Base-by-base conservation (phyloP, 2,888 invertebrate species). In the Morpho achilles region DNA sequence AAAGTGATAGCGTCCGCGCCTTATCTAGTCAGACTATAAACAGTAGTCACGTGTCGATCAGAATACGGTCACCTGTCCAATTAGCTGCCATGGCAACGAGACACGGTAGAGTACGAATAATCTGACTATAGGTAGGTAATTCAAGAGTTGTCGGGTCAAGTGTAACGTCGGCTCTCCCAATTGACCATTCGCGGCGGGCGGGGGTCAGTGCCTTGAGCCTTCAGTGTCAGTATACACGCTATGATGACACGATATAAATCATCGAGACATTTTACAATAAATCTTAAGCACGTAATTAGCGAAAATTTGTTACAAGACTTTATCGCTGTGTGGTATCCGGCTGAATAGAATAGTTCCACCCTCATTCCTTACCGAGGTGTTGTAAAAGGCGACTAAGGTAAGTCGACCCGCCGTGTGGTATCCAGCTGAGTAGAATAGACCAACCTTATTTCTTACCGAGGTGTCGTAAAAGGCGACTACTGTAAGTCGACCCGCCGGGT, bases 141-240 rank as follows among this genome's bases (percentile, higher is more conserved):
- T 84, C 74, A 79, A 79, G 76, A 80, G 80, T 78, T 80, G 79
- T 79, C 73, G 81, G 87, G 85, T 87, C 87, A 88, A 86, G 83
- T 84, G 81, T 82, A 80, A 73, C 73, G 83, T 73, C 82, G 79
- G 75, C 72, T 77, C 76, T 76, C 77, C 84, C 84, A 87, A 87
- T 87, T 87, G 86, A 73, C 75, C 75, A 71, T 76, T 73, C 74
- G 77, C 66, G 64, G 52, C 75, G 72, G 65, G 55, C 74, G 72
- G 73, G 80, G 85, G 87, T 85, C 87, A 87, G 79, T 86, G 87
- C 77, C 81, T 79, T 32, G 32, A 32, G 32, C 32, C 32, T 32
- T 32, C 32, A 32, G 32, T 32, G 32, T 79, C 71, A 71, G 67
- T 62, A 70, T 69, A 66, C 67, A 69, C 60, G 66, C 58, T 65